phyloP scores from a whole-genome alignment of 2,113 vertebrate species.

The Stigmatopora nigra region DNA sequence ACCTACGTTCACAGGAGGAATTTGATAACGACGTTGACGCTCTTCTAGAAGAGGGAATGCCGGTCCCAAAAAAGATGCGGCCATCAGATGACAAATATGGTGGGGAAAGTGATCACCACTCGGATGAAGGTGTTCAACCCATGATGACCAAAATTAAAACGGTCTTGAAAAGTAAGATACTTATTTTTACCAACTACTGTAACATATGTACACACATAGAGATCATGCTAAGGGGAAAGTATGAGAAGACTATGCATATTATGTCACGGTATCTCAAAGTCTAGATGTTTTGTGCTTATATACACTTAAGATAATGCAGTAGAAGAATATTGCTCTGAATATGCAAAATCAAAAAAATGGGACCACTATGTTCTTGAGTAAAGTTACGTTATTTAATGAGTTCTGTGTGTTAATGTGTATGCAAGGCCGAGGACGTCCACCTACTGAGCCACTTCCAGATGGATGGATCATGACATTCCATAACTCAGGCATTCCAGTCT shows the following conservation, averaged over 20 bases:
- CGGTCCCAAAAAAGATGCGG: conserved; percentile 90
- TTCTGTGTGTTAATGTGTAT: not conserved
- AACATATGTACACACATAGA: not conserved
- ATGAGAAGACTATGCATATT: no score
- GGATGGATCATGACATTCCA: conserved; percentile 99
- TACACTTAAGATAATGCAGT: no score
- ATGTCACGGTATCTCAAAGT: no score
- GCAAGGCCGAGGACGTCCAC: conserved; percentile 92
- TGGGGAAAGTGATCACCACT: conserved; percentile 89
- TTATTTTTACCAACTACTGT: no score
- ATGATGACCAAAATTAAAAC: conserved; percentile 99
- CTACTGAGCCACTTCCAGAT: conserved; percentile 93
- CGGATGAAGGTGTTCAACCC: conserved; percentile 93
- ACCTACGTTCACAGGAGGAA: conserved; percentile 86
- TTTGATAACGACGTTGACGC: conserved; percentile 99
- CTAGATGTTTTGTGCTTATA: no score
- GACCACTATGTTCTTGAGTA: no score
- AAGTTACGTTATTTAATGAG: not conserved
- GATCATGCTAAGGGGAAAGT: no score
- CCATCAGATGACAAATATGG: conserved; percentile 78
- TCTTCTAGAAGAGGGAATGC: conserved; percentile 92
- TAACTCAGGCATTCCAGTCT: conserved; percentile 98
- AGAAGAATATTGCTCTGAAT: no score
- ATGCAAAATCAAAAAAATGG: no score
- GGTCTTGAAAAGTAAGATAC: conserved; percentile 92